phyloP scores from a whole-genome alignment of 2,888 invertebrate species.

The Stictocephala bisonia region DNA sequence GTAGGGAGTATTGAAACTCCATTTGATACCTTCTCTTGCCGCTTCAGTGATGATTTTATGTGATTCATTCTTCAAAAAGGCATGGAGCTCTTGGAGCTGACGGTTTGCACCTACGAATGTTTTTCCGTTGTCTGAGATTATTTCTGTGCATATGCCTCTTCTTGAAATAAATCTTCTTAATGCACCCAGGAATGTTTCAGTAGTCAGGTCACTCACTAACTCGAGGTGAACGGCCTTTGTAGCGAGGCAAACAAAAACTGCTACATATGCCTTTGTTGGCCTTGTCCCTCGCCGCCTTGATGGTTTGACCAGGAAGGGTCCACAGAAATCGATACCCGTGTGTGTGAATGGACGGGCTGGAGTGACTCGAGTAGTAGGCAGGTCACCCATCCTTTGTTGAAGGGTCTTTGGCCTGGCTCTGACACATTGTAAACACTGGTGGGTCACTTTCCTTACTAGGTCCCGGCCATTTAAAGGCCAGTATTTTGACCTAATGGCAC shows the following conservation, averaged over 20 bases:
- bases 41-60: conserved; percentile 52
- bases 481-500: conserved; percentile 10
- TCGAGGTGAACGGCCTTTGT: conserved; percentile 62
- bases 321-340: conserved; percentile 55
- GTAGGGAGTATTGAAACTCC: conserved; percentile 53
- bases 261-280: conserved; percentile 53
- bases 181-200: conserved; percentile 60
- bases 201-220: conserved; percentile 58
- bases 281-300: background rate
- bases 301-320: conserved; percentile 49
- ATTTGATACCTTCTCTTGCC: conserved; percentile 18
- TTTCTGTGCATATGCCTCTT: conserved; percentile 55
- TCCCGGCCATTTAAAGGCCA: conserved; percentile 36
- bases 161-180: conserved; percentile 60
- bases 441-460: conserved; percentile 18
- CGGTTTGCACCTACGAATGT: conserved; percentile 61
- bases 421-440: conserved; percentile 41
- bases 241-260: conserved; percentile 60
- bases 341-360: conserved; percentile 46
- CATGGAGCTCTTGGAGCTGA: background rate
- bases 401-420: background rate
- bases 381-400: conserved; percentile 46
- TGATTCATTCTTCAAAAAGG: background rate
- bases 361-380: conserved; percentile 50
- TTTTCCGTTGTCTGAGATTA: conserved; percentile 61